Evolutionary conservation across 2,888 invertebrate species (phyloP), one percentile per base, ranked within the genome.

Genomic region (Halictus ligatus): DNA sequence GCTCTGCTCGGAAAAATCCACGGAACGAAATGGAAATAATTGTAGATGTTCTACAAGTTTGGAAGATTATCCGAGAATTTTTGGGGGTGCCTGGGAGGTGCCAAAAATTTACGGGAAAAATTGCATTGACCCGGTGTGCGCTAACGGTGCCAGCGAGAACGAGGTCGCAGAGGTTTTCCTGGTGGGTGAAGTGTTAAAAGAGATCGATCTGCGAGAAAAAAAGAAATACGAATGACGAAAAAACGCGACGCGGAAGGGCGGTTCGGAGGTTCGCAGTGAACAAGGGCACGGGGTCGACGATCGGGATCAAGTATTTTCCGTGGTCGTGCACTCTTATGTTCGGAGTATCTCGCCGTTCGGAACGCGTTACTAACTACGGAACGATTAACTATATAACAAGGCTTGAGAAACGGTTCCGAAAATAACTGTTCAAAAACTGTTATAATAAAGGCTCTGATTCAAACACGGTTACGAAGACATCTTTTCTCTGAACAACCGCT

Each of bases 301-400:
- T 29, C 69, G 43, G 76, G 81, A 83, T 77, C 40, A 74, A 75
- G 54, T 72, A n/a, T 40, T 64, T 43, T 21, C 76, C 75, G 76
- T 89, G 85, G 87, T 85, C 93, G 93, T 94, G 93, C 94, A 94
- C 93, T 94, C 93, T 94, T 92, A 93, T 90, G 93, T 92, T 92
- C 83, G 15, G 92, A 91, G 91, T 92, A 4, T 35, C 91, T 90
- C 93, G 89, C 92, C 89, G 87, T 89, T 78, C 74, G 82, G 79
- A 86, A 91, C 85, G 83, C 71, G 43, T 43, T 89, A 89, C 89
- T 88, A 91, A 88, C 90, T 91, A 92, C 88, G 92, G 92, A 21
- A 71, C 85, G 87, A 91, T 92, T 90, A 92, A 88, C 89, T 91
- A 91, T 84, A 86, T 89, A 91, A 92, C 58, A 58, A 54, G 54